Base-by-base conservation (phyloP, 1,140 invertebrate genomes). In the Nixonia krombeini region DNA sequence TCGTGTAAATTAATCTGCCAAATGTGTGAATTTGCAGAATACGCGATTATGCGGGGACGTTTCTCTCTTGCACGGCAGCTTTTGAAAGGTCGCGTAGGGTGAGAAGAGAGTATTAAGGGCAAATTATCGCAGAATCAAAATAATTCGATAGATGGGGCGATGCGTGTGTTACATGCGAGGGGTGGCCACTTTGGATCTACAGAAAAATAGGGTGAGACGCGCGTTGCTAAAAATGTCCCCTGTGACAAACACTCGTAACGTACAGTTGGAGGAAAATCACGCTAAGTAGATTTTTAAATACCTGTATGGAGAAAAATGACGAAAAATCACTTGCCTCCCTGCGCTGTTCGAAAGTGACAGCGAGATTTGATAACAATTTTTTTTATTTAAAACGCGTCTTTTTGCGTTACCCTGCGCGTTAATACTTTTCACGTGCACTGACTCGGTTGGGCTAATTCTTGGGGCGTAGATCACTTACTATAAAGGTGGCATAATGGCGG, bases 111-210 rank as follows among this genome's bases (percentile, higher is more conserved):
- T 76, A 80, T 82, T 79, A 82, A 73, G 75, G 79, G 67, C 76
- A 80, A 84, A 83, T 83, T 83, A 82, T 83, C 82, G 70, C 56
- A 75, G 79, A 84, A 83, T 83, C 79, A 82, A 81, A 83, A 84
- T 84, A 83, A 83, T 82, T 84, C 82, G 79, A 83, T 77, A 72
- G 74, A 72, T 72, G 55, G 76, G 80, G 74, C 68, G 76, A 64
- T 70, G 72, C 63, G 63, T 71, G 68, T 62, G 69, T 70, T 76
- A 72, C 64, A 73, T 67, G n/a, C n/a, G 72, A 74, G 73, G 67
- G 77, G 61, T 69, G 70, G 70, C 62, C 62, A 59, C 67, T 59
- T 73, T 64, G 73, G 63, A 71, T 72, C 47, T 50, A 52, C 62
- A 65, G 49, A 28, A 52, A 66, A 55, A 47, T 64, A 51, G 68